Base-by-base conservation (phyloP, 2,888 invertebrate genomes). In the Seira sanloemensis region DNA sequence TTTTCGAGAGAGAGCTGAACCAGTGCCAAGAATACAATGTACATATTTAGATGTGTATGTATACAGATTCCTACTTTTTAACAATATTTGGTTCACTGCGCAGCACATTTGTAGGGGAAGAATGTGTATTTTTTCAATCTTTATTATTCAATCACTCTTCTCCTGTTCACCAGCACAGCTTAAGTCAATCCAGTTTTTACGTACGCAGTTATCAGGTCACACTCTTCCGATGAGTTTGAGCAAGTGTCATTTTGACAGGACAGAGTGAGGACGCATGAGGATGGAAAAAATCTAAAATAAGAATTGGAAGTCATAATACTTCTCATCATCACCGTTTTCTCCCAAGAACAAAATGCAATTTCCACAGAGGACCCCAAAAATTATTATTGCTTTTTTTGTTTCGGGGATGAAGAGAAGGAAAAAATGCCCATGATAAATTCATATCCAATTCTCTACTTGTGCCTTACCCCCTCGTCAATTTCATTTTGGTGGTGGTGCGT, bases 391-490 rank as follows among this genome's bases (percentile, higher is more conserved):
- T 58, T 37, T 37, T 37, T 58, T 58, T 58, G 58, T 58, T 58
- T 58, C n/a, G 58, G 58, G 58, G 58, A 58, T 9, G 27, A 27
- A 18, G 27, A 9, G 18, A 16, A 18, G 18, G 62, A 24, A 24
- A 7, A 24, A 67, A 58, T 18, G 77, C 76, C 68, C 82, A 83
- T 83, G 83, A 83, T 83, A 78, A 83, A 83, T 83, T 83, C 83
- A 83, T 83, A 83, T 83, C 83, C 78, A 78, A 83, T 83, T 78
- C 78, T 67, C n/a, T 68, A 58, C 65, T 77, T 78, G 66, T 83
- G 50, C 71, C 50, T 66, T 77, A 19, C 73, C 78, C 82, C 83
- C 74, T 83, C 78, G 37, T 74, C 58, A 58, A 5, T 58, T 58
- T 18, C 58, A 4, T 58, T 37, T 58, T n/a, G n/a, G 7, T 58